Conservation (phyloP, 1,140 invertebrate species). For the Cyphomyrmex costatus region DNA sequence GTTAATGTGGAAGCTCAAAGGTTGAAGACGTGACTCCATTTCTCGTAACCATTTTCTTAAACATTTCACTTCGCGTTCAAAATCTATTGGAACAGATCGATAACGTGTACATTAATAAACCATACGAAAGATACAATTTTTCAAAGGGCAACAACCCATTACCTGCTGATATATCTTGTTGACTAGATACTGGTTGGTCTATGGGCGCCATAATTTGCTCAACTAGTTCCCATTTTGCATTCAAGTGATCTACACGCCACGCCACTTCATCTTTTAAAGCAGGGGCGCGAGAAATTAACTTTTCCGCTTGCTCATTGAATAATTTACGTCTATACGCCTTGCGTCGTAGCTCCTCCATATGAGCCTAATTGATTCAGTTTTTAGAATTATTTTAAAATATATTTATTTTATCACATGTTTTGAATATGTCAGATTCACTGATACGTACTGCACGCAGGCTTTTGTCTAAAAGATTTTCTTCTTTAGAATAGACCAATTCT, state of each 20-base stretch:
- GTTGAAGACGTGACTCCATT: conserved; percentile 90
- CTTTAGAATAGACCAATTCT: conserved; percentile 91
- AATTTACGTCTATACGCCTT: conserved; percentile 90
- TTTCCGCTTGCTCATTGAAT: conserved; percentile 93
- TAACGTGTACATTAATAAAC: neutral
- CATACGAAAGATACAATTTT: neutral
- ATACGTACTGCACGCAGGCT: conserved; percentile 89
- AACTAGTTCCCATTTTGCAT: conserved; percentile 92
- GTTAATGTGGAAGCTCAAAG: conserved; percentile 88
- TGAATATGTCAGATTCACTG: neutral
- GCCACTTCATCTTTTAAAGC: conserved; percentile 92
- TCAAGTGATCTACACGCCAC: conserved; percentile 91
- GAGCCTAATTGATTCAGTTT: conserved; percentile 86
- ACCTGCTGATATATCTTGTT: conserved; percentile 86
- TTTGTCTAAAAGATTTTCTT: conserved; percentile 90
- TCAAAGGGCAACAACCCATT: conserved; percentile 43
- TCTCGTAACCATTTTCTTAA: conserved; percentile 88
- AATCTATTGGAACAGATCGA: conserved; percentile 86
- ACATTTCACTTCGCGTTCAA: conserved; percentile 91
- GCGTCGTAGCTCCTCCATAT: conserved; percentile 91
- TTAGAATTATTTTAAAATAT: neutral
- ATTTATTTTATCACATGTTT: neutral
- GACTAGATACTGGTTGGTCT: conserved; percentile 83
- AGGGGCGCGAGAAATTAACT: conserved; percentile 91
- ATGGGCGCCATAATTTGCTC: conserved; percentile 88